Base-by-base conservation (phyloP, 2,888 invertebrate species). In the Prenolepis imparis region DNA sequence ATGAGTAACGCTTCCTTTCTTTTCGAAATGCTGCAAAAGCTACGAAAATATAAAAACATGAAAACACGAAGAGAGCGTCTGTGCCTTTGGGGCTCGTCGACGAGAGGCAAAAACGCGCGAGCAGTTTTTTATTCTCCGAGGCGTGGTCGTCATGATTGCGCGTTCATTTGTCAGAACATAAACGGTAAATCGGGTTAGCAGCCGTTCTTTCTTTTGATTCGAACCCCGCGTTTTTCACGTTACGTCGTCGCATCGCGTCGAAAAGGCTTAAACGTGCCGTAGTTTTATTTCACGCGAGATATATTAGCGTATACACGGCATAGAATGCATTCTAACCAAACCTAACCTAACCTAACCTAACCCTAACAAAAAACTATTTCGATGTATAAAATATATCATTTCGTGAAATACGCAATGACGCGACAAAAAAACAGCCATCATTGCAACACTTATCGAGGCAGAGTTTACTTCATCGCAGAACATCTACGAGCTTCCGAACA, bases 131-230 rank as follows among this genome's bases (percentile, higher is more conserved):
- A 36, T 48, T 61, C 59, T 61, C 59, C 78, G 72, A 80, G 78
- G 78, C 78, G 78, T 80, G 78, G 78, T 80, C 78, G 78, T 32
- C 78, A 32, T 80, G 70, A 80, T 80, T 80, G 78, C 78, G 59
- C 70, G 59, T 80, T 80, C 78, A 80, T 80, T 80, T 80, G 78
- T 80, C 78, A 80, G 78, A 70, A 70, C 78, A 36, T 80, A 80
- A 80, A 80, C 59, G 78, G 78, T 70, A 78, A 78, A 70, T 32
- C 70, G 70, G 78, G 70, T 44, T 78, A 70, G 78, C 59, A 44
- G 78, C 41, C 70, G 24, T 12, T 59, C 70, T 48, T 59, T 59
- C 70, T 48, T 70, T 59, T 36, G 59, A 80, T 80, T 80, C 44
- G 9, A 36, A 70, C 44, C 15, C 28, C n/a, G 15, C 55, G 39